Evolutionary conservation across 1,140 invertebrate genomes (phyloP), one percentile per base, ranked within the genome.

Genomic region (Drosophila lacteicornis): DNA sequence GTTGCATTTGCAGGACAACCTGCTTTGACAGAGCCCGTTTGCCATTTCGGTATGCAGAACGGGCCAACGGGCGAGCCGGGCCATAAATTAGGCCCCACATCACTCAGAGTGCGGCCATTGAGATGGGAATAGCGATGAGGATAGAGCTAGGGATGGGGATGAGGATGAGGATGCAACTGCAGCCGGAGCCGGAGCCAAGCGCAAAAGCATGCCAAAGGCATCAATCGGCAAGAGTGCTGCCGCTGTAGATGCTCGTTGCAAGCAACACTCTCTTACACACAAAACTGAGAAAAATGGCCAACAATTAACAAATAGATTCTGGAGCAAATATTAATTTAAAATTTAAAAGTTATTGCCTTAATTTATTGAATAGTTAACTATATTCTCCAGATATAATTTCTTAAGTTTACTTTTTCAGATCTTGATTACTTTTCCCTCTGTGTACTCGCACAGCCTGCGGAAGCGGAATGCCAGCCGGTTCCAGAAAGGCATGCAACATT

Each of bases 401-500:
- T 11, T 3, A 2, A 3, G 2, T 6, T 15, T 6, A 4, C 22
- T n/a, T n/a, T 13, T 12, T 17, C n/a, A 2, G 1, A 15, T 6
- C 1, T 11, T 17, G 9, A 19, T 19, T 3, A 13, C 12, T 22
- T 68, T 50, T 25, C 19, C 42, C 4, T 22, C 12, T 53, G 47
- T 46, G 38, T 22, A 50, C 17, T 33, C 6, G n/a, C 42, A 36
- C 13, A 11, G n/a, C 56, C 38, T 60, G 57, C 40, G 57, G 59
- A 77, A 81, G 68, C 73, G 59, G 25, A 51, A 78, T 71, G 71
- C 51, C 66, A 79, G 63, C 27, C 49, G 42, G 19, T 73, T 58
- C 69, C 69, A 79, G 79, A 85, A 90, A 79, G 85, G 81, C 81
- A 88, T 79, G 85, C 85, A 88, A 81, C 85, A 90, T 82, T 88